Base-by-base conservation (phyloP, 1,140 invertebrate species). In the Hylaeus volcanicus region DNA sequence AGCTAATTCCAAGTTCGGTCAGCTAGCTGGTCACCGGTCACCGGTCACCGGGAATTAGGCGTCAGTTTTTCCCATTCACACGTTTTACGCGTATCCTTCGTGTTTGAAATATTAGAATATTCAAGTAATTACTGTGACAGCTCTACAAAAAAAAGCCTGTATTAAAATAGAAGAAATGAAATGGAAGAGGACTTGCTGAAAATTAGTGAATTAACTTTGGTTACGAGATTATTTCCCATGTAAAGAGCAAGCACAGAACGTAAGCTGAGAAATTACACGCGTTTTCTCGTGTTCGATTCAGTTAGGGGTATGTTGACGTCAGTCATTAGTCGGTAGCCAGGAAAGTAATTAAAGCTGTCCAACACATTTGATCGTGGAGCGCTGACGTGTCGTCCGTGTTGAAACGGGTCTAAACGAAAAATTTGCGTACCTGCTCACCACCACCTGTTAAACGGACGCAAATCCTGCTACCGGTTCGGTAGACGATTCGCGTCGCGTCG, bases 291-390 rank as follows among this genome's bases (percentile, higher is more conserved):
- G 5, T 60, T 74, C 72, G 60, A 74, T 39, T 26, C 8, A 74
- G n/a, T 48, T 63, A 74, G 11, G 4, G 1, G 5, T 11, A 45
- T 64, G 60, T 53, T 45, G 5, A 63, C 26, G 41, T 14, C 15
- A 1, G 15, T 8, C 63, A 68, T 76, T 76, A 76, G 43, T 58
- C 53, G 64, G 3, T 41, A n/a, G 14, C 8, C 41, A 1, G 64
- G 14, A 55, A 69, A 51, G 65, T 15, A 77, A 77, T 77, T 77
- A 77, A 77, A 76, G 4, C 43, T 26, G 14, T 56, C 43, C n/a
- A 8, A 53, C 48, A 39, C 45, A 9, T 69, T 69, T 37, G 58
- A 69, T 76, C 53, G 26, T 6, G 9, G 11, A n/a, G 48, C 48
- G 3, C 6, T 37, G 48, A n/a, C 26, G 4, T 3, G 71, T 8